Conservation (phyloP, 1,140 invertebrate genomes). For the Eueides isabella region DNA sequence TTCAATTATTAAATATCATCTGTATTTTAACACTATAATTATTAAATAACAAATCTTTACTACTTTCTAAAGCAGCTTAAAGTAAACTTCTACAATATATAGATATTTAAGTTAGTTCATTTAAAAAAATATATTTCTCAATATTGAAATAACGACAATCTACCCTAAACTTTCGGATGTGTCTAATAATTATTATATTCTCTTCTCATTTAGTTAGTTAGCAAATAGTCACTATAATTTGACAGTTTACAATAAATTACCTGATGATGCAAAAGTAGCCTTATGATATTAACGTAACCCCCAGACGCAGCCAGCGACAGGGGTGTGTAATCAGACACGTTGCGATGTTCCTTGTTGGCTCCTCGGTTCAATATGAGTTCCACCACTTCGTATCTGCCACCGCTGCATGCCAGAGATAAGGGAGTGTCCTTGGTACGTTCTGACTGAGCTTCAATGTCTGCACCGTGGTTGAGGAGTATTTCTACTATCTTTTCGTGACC, state of each 20-base stretch:
- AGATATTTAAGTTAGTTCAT: too few relatives aligned
- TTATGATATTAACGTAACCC: constrained; percentile 99
- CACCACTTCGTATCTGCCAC: constrained; percentile 97
- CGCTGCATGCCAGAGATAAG: constrained; percentile 97
- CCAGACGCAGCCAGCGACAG: constrained; percentile 98
- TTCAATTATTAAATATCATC: background rate
- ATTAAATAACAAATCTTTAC: too few relatives aligned
- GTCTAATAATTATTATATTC: too few relatives aligned
- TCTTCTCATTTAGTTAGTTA: too few relatives aligned
- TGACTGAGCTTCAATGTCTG: constrained; percentile 98
- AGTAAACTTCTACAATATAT: too few relatives aligned
- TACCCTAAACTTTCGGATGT: too few relatives aligned
- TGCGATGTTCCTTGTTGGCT: constrained; percentile 99
- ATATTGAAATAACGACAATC: too few relatives aligned
- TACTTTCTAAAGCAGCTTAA: too few relatives aligned
- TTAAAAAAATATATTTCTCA: too few relatives aligned
- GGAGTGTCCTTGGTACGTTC: constrained; percentile 99
- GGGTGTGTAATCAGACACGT: constrained; percentile 99
- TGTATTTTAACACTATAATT: too few relatives aligned
- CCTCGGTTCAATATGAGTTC: constrained; percentile 94
- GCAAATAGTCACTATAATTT: too few relatives aligned
- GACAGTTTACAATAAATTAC: constrained; percentile 37
- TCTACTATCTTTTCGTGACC: constrained; percentile 98
- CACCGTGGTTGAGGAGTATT: constrained; percentile 94
- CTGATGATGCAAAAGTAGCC: constrained; percentile 92